Conservation (phyloP, 1,140 invertebrate species). For the Parapsyche elsis region DNA sequence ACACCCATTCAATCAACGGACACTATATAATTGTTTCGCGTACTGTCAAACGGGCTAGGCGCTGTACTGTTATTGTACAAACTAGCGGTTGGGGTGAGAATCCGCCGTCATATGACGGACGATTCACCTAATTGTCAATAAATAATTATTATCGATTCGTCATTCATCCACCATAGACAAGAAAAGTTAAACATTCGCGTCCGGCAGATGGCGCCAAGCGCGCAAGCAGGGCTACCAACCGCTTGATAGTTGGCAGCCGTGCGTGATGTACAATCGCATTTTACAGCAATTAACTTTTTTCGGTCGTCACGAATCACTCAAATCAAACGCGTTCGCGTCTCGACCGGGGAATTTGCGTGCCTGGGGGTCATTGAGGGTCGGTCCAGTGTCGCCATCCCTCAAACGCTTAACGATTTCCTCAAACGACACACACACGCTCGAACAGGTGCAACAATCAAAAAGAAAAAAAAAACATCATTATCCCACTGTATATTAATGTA, state of each 20-base stretch:
- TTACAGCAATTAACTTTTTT: slow-evolving; percentile 47
- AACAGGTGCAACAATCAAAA: not conserved
- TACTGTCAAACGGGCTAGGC: too few species aligned
- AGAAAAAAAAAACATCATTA: not conserved
- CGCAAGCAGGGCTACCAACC: not conserved
- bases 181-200: not conserved
- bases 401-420: slow-evolving; percentile 20
- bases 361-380: not conserved
- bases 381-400: not conserved
- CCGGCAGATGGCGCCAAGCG: slow-evolving; percentile 20
- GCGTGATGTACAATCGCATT: slow-evolving; percentile 18
- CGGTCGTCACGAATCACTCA: slow-evolving; percentile 43
- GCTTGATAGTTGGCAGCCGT: not conserved
- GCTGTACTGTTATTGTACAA: too few species aligned
- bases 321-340: slow-evolving; percentile 31
- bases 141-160: too few species aligned
- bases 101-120: too few species aligned
- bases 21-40: too few species aligned
- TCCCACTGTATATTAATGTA: too few species aligned
- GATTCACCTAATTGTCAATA: too few species aligned
- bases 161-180: not conserved
- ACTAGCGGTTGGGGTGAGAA: too few species aligned
- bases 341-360: slow-evolving; percentile 23
- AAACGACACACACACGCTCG: not conserved
- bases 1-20: too few species aligned